phyloP scores from a whole-genome alignment of 2,797 vertebrate species.

The Huso huso region DNA sequence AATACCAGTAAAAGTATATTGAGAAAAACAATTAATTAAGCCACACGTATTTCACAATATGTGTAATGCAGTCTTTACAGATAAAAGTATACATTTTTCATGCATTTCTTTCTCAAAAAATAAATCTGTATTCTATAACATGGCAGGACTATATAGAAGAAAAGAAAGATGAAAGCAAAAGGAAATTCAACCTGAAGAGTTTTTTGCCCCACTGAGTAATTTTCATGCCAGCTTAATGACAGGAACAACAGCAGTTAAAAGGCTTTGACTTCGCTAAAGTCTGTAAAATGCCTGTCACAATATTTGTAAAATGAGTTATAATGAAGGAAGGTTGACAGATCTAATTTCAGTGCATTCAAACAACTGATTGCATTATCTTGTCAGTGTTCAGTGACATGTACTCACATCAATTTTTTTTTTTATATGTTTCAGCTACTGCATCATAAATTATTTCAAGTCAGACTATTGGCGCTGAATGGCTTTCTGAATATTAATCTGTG shows the following conservation, averaged over 20 bases:
- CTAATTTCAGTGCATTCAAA: not conserved
- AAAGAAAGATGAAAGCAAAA: not conserved
- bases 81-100: no score
- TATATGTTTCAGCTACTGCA: not conserved
- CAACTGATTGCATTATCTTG: not conserved
- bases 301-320: not conserved
- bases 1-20: no score
- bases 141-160: not conserved
- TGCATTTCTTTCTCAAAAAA: no score
- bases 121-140: not conserved
- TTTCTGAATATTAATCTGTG: not conserved
- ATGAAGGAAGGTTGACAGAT: not conserved
- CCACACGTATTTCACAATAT: no score
- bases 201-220: not conserved
- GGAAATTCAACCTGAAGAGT: not conserved
- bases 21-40: no score
- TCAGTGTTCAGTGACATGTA: not conserved
- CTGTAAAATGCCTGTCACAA: not conserved
- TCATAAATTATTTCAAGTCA: constrained; percentile 1
- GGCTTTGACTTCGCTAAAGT: not conserved
- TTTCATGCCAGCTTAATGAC: not conserved
- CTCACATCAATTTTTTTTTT: not conserved
- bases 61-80: no score
- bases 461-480: not conserved
- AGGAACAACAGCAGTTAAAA: not conserved